Evolutionary conservation across 2,888 invertebrate genomes (phyloP).

Genomic region (Lasioglossum lativentre): DNA sequence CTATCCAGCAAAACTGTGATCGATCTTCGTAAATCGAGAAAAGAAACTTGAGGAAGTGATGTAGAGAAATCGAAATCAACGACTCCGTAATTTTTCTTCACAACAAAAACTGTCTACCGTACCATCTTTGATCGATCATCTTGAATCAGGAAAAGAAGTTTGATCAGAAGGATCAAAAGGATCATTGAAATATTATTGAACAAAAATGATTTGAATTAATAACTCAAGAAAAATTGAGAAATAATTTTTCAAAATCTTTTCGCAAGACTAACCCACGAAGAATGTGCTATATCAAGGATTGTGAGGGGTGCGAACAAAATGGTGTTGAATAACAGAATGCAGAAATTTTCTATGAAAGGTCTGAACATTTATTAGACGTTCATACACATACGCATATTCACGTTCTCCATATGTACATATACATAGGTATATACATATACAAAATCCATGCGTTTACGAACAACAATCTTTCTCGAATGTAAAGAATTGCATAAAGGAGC

Average conservation of each 20-base stretch:
- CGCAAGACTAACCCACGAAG: background rate
- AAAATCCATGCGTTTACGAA: slow-evolving; percentile 46
- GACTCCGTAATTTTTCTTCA: background rate
- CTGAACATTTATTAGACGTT: slow-evolving; percentile 77
- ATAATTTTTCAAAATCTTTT: background rate
- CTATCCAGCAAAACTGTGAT: background rate
- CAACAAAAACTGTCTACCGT: background rate
- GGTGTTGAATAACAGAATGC: background rate
- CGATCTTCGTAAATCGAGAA: background rate
- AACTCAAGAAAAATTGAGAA: background rate
- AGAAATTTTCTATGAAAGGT: slow-evolving; percentile 62
- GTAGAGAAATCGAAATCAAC: background rate
- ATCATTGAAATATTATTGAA: background rate
- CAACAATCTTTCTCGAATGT: slow-evolving; percentile 59
- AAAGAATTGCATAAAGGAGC: slow-evolving; percentile 43
- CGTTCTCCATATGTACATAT: slow-evolving; percentile 8
- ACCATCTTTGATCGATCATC: background rate
- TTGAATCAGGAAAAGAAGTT: background rate
- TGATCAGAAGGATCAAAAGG: background rate
- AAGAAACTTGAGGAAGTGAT: background rate
- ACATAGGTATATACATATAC: slow-evolving; percentile 54
- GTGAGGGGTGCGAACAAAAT: background rate
- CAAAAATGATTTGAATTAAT: no score
- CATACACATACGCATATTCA: slow-evolving; percentile 43
- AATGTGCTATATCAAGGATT: background rate